phyloP scores from a whole-genome alignment of 2,888 invertebrate genomes.

The Philereme vetulata region DNA sequence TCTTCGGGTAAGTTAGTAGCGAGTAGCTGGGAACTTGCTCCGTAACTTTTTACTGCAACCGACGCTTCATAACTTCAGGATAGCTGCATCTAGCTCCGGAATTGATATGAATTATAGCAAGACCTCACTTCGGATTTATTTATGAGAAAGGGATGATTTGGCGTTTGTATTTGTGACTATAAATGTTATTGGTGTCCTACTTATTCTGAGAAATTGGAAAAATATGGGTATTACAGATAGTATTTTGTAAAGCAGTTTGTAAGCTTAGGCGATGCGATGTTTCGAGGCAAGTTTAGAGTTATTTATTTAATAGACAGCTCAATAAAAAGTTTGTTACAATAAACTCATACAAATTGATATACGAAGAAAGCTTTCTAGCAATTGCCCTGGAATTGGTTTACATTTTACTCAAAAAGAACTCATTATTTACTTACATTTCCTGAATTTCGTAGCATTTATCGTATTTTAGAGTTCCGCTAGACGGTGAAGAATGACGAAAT shows the following conservation, averaged over 20 bases:
- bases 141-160: slow-evolving; percentile 10
- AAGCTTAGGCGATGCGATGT: too few species aligned
- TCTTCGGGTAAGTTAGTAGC: neutral
- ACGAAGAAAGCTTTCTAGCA: too few species aligned
- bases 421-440: too few species aligned
- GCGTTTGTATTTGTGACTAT: slow-evolving; percentile 9
- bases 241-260: neutral
- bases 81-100: slow-evolving; percentile 17
- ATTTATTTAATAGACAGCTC: too few species aligned
- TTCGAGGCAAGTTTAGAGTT: too few species aligned
- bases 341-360: too few species aligned
- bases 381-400: too few species aligned
- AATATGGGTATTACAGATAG: slow-evolving; percentile 1
- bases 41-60: slow-evolving; percentile 24
- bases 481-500: too few species aligned
- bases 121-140: slow-evolving; percentile 15
- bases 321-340: too few species aligned
- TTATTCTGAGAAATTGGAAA: slow-evolving; percentile 4
- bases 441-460: too few species aligned
- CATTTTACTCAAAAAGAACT: too few species aligned
- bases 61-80: slow-evolving; percentile 20
- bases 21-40: slow-evolving; percentile 12
- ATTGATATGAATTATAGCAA: slow-evolving; percentile 22
- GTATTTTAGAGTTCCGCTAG: too few species aligned
- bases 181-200: slow-evolving; percentile 7